Percentiles rank a stretch among this genome's conserved stretches.
Conservation (phyloP, 2,888 invertebrate genomes). For the Heteromurus nitidus region DNA sequence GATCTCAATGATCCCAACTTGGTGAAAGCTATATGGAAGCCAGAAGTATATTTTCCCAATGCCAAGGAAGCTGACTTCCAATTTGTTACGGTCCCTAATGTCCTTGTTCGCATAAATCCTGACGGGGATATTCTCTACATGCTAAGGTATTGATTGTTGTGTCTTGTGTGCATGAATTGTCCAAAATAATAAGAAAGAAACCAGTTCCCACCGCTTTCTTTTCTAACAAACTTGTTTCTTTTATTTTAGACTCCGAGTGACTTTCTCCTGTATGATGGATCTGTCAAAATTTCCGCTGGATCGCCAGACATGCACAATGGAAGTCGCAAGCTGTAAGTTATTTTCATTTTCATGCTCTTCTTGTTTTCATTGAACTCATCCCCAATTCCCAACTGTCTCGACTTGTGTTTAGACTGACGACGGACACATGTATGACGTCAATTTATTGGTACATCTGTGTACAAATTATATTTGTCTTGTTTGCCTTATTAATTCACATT, state of each 20-base stretch:
- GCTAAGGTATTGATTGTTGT: conserved; percentile 73
- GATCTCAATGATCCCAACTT: conserved; percentile 76
- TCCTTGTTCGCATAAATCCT: conserved; percentile 76
- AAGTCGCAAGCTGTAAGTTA: conserved; percentile 78
- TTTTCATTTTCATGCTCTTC: not conserved
- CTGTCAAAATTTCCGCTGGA: conserved; percentile 78
- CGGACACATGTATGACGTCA: too few relatives aligned
- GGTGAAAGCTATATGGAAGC: conserved; percentile 77
- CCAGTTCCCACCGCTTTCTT: too few relatives aligned
- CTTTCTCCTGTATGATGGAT: conserved; percentile 80
- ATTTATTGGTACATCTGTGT: too few relatives aligned
- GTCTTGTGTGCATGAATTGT: not conserved
- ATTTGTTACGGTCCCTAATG: conserved; percentile 78
- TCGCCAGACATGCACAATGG: conserved; percentile 78
- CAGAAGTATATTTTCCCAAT: conserved; percentile 76
- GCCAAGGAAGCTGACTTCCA: conserved; percentile 78
- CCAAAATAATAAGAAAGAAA: not conserved
- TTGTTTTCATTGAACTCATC: not conserved
- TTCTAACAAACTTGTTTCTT: conserved; percentile 13
- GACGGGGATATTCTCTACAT: conserved; percentile 75
- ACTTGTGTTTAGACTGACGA: too few relatives aligned
- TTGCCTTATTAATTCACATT: too few relatives aligned
- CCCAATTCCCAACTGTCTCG: too few relatives aligned
- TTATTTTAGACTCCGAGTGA: conserved; percentile 77
- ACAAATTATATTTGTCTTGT: too few relatives aligned